Evolutionary conservation across 2,888 invertebrate species (phyloP).

Genomic region (Stenodema calcarata): DNA sequence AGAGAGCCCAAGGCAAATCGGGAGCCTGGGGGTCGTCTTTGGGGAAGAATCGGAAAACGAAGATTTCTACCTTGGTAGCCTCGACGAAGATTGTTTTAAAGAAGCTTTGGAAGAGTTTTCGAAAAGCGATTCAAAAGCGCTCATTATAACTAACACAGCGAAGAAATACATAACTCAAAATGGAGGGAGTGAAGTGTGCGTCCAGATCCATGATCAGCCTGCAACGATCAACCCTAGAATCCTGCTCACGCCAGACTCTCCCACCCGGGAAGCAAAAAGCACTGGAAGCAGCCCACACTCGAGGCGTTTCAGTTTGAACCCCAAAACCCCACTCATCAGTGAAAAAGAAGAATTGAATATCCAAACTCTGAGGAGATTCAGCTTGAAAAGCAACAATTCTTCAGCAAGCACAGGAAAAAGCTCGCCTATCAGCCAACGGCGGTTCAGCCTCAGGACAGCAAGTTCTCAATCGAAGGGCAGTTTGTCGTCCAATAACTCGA

Average conservation of each 20-base stretch:
- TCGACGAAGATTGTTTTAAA: slow-evolving; percentile 43
- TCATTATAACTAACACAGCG: slow-evolving; percentile 30
- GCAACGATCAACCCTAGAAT: background rate
- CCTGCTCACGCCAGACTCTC: background rate
- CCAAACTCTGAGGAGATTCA: slow-evolving; percentile 17
- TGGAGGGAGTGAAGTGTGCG: background rate
- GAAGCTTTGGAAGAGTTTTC: slow-evolving; percentile 37
- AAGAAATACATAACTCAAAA: slow-evolving; percentile 22
- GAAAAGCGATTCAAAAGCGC: slow-evolving; percentile 33
- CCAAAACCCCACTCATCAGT: background rate
- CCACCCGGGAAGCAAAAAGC: background rate
- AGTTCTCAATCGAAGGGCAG: background rate
- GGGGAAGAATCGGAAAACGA: slow-evolving; percentile 19
- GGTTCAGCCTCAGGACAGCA: background rate
- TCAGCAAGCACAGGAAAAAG: background rate
- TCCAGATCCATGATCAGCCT: background rate
- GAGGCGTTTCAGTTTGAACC: background rate
- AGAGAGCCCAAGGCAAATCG: background rate
- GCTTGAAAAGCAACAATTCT: background rate
- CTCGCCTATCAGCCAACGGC: slow-evolving; percentile 7
- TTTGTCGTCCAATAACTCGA: background rate
- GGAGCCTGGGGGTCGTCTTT: background rate
- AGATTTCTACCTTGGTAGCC: slow-evolving; percentile 31
- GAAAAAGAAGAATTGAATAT: background rate
- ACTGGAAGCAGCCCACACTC: background rate